These are phyloP conservation scores for Proteles cristata DNA, from an alignment of 2,113 vertebrate species.

Conservation along the genomic window DNA sequence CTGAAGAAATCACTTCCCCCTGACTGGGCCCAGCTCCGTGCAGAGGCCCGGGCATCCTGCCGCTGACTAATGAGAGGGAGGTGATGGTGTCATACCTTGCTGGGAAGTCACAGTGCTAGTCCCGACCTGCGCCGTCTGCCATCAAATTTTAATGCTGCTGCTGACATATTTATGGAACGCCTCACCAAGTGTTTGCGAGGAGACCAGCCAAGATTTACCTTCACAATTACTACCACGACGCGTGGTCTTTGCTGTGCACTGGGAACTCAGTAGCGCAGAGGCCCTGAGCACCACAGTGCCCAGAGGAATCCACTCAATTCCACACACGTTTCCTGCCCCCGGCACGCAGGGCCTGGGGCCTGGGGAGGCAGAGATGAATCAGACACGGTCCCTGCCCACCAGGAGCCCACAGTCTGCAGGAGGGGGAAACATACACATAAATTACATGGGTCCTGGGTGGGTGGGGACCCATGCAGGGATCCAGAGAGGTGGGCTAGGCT, in stretches of 20 bases:
- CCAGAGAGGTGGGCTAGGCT: not conserved
- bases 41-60: conserved; percentile 68
- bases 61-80: conserved; percentile 87
- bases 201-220: conserved; percentile 87
- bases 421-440: conserved; percentile 35
- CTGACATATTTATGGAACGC: conserved; percentile 89
- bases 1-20: conserved; percentile 40
- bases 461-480: not conserved
- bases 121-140: conserved; percentile 86
- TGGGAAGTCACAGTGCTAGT: conserved; percentile 87
- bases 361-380: conserved; percentile 67
- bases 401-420: conserved; percentile 48
- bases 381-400: conserved; percentile 72
- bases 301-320: not conserved
- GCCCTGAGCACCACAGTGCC: not conserved
- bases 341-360: not conserved
- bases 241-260: conserved; percentile 69
- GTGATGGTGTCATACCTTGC: conserved; percentile 87
- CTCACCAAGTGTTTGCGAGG: conserved; percentile 81
- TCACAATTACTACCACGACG: conserved; percentile 81
- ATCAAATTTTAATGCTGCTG: conserved; percentile 91
- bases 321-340: not conserved
- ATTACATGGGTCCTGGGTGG: not conserved
- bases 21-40: not conserved
- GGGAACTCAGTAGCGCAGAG: conserved; percentile 59